A percentile compares a stretch with the other conserved stretches of the same genome.
These are phyloP conservation scores for Sebastes oblongus DNA, from an alignment of 2,797 vertebrate genomes.

Conservation along the genomic window DNA sequence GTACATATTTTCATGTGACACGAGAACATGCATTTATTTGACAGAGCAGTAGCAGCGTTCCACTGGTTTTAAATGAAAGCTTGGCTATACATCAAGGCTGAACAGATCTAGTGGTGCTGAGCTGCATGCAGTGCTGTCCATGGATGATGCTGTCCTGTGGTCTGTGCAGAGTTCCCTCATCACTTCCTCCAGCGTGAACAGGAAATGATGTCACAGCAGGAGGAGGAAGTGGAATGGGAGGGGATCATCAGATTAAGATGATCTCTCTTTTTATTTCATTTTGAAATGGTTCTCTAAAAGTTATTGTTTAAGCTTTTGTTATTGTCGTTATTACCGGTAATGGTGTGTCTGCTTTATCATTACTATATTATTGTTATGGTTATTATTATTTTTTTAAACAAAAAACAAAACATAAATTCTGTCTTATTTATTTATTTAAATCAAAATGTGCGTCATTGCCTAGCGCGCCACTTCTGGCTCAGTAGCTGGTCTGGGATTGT, in stretches of 20 bases:
- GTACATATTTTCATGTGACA: background rate
- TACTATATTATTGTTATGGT: background rate
- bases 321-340: background rate
- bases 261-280: background rate
- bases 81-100: background rate
- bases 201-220: background rate
- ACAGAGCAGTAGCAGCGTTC: background rate
- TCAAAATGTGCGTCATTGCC: slow-evolving; percentile 27
- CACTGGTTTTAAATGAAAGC: background rate
- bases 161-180: slow-evolving; percentile 33
- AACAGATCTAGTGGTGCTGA: background rate
- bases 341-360: background rate
- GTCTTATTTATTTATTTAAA: background rate
- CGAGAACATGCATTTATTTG: background rate
- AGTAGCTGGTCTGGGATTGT: slow-evolving; percentile 10
- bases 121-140: background rate
- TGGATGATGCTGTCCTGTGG: background rate
- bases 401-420: background rate
- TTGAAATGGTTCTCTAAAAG: background rate
- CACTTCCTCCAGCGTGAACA: slow-evolving; percentile 49
- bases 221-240: background rate
- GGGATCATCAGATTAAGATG: background rate
- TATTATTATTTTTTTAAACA: background rate
- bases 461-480: slow-evolving; percentile 19
- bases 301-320: background rate